A percentile compares a stretch with the other conserved stretches of the same genome.
Evolutionary conservation across 2,888 invertebrate species (phyloP).

Genomic region (Lacanobia oleracea): DNA sequence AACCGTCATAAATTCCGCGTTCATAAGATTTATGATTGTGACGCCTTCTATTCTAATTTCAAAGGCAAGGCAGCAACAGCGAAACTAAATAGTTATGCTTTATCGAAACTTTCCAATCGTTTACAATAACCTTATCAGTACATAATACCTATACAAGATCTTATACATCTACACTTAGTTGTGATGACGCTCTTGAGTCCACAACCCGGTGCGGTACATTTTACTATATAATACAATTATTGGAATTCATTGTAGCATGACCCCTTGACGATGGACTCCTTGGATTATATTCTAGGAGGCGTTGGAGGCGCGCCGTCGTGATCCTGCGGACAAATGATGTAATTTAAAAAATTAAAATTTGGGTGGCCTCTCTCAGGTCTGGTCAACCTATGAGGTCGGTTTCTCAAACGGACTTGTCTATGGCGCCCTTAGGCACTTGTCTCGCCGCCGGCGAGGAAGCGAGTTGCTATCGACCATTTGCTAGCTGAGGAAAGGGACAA

Average conservation of each 20-base stretch:
- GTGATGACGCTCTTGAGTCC: conserved; percentile 63
- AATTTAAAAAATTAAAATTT: too few relatives aligned
- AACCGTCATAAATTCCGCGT: conserved; percentile 24
- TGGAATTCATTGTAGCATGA: conserved; percentile 76
- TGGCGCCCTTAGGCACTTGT: too few relatives aligned
- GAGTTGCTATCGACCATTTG: too few relatives aligned
- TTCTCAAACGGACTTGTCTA: too few relatives aligned
- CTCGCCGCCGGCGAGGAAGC: too few relatives aligned
- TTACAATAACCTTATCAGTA: conserved; percentile 59
- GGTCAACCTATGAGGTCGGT: too few relatives aligned
- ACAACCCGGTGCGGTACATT: conserved; percentile 58
- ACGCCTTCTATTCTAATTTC: conserved; percentile 41
- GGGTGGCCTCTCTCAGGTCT: too few relatives aligned
- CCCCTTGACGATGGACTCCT: conserved; percentile 61
- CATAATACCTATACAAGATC: conserved; percentile 66
- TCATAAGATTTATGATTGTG: conserved; percentile 45
- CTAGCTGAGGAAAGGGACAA: too few relatives aligned
- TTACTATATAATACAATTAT: conserved; percentile 77
- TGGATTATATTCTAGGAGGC: conserved; percentile 83
- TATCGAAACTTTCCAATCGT: conserved; percentile 58
- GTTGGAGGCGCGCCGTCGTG: conserved; percentile 87
- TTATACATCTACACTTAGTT: conserved; percentile 62
- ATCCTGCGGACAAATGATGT: conserved; percentile 79
- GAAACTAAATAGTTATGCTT: conserved; percentile 51
- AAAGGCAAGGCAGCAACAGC: conserved; percentile 62